These are phyloP conservation scores for Melanotaenia boesemani DNA, from an alignment of 2,797 vertebrate genomes.

Conservation along the genomic window DNA sequence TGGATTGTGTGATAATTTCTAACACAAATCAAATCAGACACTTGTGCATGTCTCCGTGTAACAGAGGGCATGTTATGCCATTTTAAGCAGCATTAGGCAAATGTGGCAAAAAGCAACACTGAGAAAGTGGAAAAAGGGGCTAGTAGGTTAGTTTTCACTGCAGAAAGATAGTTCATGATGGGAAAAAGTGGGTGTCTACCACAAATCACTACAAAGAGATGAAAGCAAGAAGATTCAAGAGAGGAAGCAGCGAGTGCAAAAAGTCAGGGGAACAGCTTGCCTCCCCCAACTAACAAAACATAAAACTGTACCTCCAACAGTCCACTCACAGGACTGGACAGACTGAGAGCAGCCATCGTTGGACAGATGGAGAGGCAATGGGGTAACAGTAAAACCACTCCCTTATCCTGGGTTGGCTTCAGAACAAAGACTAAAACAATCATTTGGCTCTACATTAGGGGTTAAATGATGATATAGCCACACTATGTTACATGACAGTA, in stretches of 20 bases:
- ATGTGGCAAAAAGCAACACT: slow-evolving; percentile 64
- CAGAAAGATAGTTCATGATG: slow-evolving; percentile 15
- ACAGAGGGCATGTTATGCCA: slow-evolving; percentile 12
- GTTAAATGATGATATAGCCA: slow-evolving; percentile 57
- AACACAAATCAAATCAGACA: slow-evolving; percentile 10
- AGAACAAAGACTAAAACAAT: slow-evolving; percentile 56
- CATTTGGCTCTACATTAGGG: slow-evolving; percentile 36
- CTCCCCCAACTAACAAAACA: slow-evolving; percentile 61
- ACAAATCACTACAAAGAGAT: slow-evolving; percentile 58
- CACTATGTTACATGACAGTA: slow-evolving; percentile 57
- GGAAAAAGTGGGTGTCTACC: slow-evolving; percentile 55
- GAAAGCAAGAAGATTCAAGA: slow-evolving; percentile 54
- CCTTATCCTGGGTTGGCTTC: slow-evolving; percentile 66
- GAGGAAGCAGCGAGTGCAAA: slow-evolving; percentile 47
- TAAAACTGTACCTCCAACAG: slow-evolving; percentile 70
- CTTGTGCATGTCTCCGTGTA: slow-evolving; percentile 5
- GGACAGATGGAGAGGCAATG: slow-evolving; percentile 60
- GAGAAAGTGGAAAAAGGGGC: slow-evolving; percentile 56
- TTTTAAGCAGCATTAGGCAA: slow-evolving; percentile 46
- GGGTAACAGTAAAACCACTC: slow-evolving; percentile 59
- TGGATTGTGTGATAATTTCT: slow-evolving; percentile 12
- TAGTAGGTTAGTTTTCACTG: slow-evolving; percentile 61
- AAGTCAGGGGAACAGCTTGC: slow-evolving; percentile 63
- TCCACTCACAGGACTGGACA: slow-evolving; percentile 62
- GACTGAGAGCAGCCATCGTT: slow-evolving; percentile 63